Evolutionary conservation across 2,888 invertebrate species (phyloP), one percentile per base, ranked within the genome.

Genomic region (Plusia festucae): DNA sequence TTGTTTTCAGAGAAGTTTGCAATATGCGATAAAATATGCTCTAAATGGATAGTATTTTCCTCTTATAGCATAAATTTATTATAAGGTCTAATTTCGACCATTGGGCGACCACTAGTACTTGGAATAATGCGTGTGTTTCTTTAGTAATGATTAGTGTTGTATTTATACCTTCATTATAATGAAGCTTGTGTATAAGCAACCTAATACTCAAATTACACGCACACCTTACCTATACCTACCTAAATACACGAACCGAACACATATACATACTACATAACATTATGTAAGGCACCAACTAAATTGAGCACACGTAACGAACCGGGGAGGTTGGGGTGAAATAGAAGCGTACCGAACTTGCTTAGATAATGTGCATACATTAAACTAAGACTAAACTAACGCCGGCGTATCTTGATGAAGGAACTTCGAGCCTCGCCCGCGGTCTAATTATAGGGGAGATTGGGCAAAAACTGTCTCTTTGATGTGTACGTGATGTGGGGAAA

Each of bases 351-450:
- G 88, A 91, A 92, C 90, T 93, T 92, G 93, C 93, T 94, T 94
- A 95, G 94, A 93, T 95, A 95, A 94, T 94, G 93, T 94, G 94
- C 94, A 95, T 95, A 94, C 92, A 94, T 95, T 95, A 95, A 94
- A 94, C 93, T 93, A 91, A 91, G 91, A 87, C 90, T 86, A 88
- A 95, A 95, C 94, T 95, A 94, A 91, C 92, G 91, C 90, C 82
- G 82, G 81, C 88, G 91, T 90, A 90, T 90, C 93, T 91, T 93
- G 94, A 94, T 94, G 93, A 93, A 90, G 90, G 91, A 94, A 93
- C 90, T 94, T 93, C 85, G 88, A 69, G 70, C 68, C 81, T 86
- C 89, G 89, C 89, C 90, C 84, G 88, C 86, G 89, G 89, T 91
- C 92, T 93, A 92, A 94, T 94, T 93, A 94, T 85, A 82, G 88